Conservation (phyloP, 2,113 vertebrate species). For the Cyanoramphus novaezelandiae region DNA sequence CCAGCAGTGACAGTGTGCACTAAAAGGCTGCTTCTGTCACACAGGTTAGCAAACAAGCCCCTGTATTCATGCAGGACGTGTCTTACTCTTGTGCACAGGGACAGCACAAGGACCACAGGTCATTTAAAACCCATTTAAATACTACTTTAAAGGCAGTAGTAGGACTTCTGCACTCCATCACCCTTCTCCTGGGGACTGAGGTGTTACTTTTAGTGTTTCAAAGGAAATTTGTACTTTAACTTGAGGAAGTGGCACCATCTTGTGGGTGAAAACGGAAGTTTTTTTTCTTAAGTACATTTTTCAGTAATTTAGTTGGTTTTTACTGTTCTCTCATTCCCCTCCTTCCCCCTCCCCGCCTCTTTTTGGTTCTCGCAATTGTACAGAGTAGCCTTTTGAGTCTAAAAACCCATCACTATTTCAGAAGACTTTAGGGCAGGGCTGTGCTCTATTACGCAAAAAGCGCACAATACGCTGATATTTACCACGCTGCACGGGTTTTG, state of each 20-base stretch:
- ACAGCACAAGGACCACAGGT: background rate
- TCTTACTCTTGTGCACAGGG: background rate
- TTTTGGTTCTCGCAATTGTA: background rate
- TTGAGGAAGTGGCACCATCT: slow-evolving; percentile 60
- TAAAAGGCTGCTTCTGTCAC: background rate
- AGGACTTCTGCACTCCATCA: background rate
- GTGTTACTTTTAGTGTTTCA: background rate
- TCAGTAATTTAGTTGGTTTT: background rate
- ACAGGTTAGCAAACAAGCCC: background rate
- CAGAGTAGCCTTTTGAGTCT: background rate
- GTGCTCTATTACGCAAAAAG: background rate
- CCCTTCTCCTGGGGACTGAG: background rate
- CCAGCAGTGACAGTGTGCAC: background rate
- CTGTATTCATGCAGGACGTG: background rate
- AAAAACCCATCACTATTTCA: background rate
- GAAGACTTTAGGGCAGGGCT: background rate
- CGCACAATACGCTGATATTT: background rate
- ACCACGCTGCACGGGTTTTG: background rate
- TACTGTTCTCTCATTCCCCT: background rate
- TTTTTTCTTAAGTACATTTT: background rate
- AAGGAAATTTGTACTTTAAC: background rate
- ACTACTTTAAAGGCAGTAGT: background rate
- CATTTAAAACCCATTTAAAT: background rate
- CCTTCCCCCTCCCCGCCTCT: rapidly evolving
- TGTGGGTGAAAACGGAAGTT: slow-evolving; percentile 31